Base-by-base conservation (phyloP, 2,888 invertebrate genomes). In the Apotomis capreana region DNA sequence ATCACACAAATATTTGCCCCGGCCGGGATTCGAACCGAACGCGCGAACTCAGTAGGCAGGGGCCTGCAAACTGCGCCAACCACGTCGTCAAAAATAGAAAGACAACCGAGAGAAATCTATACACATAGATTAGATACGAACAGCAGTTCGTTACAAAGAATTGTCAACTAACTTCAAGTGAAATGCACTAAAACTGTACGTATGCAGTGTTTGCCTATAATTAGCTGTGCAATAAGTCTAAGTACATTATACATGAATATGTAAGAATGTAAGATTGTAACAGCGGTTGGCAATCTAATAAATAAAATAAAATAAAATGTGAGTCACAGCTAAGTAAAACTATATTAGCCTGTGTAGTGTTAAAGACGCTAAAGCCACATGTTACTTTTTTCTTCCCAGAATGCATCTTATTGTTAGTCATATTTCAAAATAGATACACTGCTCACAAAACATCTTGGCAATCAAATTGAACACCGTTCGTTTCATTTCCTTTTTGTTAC, bases 401-500 rank as follows among this genome's bases (percentile, higher is more conserved):
- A 58, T 6, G 13, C 51, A 8, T 54, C 26, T 46, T 68, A 67
- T 75, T 74, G 74, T 76, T 73, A 81, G 80, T 76, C 82, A 84
- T 87, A 88, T 88, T 88, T 86, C 83, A 84, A 86, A 85, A 84
- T 81, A 79, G 60, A 60, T 26, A 26, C 62, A 81, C 79, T 75
- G 70, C 81, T 82, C 80, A 85, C 82, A 81, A 83, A 84, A 84
- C 80, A 79, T 81, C 83, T 83, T 79, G 81, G 80, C 88, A 84
- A 89, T 88, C 86, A 86, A 90, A 88, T 84, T 84, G 85, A 88
- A 87, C 84, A 84, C 82, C 84, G 81, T 80, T 77, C 78, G 82
- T 82, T 84, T 89, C 90, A 87, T 91, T 92, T 91, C 90, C 89
- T 90, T 90, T 90, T 91, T 89, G 91, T 90, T 89, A 86, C 90